Evolutionary conservation across 1,140 invertebrate genomes (phyloP).

Genomic region (Ctenoplectra terminalis): DNA sequence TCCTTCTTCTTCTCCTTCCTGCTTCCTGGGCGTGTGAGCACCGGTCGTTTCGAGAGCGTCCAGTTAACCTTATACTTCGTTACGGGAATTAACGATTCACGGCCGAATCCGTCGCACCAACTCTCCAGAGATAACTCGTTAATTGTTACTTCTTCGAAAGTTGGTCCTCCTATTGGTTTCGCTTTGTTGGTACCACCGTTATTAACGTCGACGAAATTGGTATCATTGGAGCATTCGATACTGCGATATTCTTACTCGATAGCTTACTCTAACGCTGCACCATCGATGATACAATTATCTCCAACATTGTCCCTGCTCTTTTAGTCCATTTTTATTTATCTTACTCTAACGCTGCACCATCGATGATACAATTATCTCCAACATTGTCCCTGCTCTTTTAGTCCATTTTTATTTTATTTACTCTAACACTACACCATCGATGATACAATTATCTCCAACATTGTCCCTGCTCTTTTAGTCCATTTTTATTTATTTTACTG

Average conservation of each 20-base stretch:
- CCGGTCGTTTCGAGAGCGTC: conserved; percentile 55
- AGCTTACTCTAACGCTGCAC: too few species aligned
- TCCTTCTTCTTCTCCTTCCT: conserved; percentile 65
- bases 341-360: too few species aligned
- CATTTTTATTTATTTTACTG: too few species aligned
- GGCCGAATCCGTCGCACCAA: conserved; percentile 44
- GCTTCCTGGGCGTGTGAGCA: conserved; percentile 63
- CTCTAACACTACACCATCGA: too few species aligned
- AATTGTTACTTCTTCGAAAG: not conserved
- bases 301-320: too few species aligned
- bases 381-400: too few species aligned
- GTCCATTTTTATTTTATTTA: too few species aligned
- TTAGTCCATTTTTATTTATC: too few species aligned
- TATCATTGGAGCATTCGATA: not conserved
- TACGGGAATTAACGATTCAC: conserved; percentile 63
- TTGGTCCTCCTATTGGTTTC: not conserved
- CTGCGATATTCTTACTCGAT: too few species aligned
- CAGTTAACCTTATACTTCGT: conserved; percentile 53
- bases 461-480: too few species aligned
- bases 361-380: not conserved
- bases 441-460: too few species aligned
- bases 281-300: not conserved
- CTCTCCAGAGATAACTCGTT: conserved; percentile 4
- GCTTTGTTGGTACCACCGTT: not conserved
- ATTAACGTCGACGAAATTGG: not conserved